These are phyloP conservation scores for Disparrhopalites patrizii DNA, from an alignment of 2,888 invertebrate species.

Conservation along the genomic window DNA sequence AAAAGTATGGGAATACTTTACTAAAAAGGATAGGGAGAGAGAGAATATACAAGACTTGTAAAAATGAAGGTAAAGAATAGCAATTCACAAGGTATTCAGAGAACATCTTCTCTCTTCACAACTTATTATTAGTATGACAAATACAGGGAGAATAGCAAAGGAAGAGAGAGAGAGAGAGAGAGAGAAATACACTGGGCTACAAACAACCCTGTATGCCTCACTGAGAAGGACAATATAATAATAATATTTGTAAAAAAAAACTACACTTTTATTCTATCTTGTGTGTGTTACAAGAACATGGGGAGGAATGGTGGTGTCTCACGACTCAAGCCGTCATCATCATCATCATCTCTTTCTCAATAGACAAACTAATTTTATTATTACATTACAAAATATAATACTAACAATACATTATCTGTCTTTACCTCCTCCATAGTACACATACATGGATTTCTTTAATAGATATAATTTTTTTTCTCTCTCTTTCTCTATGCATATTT, in stretches of 20 bases:
- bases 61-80: background rate
- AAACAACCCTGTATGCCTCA: conserved; percentile 1
- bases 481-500: too few species aligned
- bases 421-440: too few species aligned
- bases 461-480: too few species aligned
- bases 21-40: too few species aligned
- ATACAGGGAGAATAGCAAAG: background rate
- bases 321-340: conserved; percentile 25
- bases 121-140: conserved; percentile 1
- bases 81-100: background rate
- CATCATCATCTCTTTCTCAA: conserved; percentile 13
- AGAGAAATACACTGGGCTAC: background rate
- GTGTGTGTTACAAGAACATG: background rate
- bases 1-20: too few species aligned
- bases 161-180: background rate
- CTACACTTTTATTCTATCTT: background rate
- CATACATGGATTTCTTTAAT: background rate
- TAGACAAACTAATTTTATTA: conserved; percentile 28
- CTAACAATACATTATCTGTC: conserved; percentile 11
- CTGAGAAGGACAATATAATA: conserved; percentile 5
- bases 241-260: too few species aligned
- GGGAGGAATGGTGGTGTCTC: too few species aligned
- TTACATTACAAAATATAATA: conserved; percentile 20
- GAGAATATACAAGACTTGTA: background rate
- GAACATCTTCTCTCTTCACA: background rate